Evolutionary conservation across 2,888 invertebrate genomes (phyloP), one percentile per base, ranked within the genome.

Genomic region (Hydroisotoma schaefferi): DNA sequence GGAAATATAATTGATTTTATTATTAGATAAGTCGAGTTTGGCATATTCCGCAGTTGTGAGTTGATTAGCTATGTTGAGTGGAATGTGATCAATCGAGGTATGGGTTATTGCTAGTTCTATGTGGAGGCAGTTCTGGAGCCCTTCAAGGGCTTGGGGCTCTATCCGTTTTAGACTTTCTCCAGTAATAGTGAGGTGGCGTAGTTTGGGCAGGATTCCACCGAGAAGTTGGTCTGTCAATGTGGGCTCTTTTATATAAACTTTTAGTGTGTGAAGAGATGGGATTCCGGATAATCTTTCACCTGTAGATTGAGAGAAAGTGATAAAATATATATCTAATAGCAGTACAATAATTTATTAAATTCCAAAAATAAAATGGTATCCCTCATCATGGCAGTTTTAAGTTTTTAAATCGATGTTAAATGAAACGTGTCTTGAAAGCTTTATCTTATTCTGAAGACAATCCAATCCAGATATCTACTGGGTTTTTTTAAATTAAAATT

Each of bases 101-200:
- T 85, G 84, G 55, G 85, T 84, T 71, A 91, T 88, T 76, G 85
- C 83, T 63, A 91, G 81, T 70, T 85, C 83, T 71, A 92, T 80
- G 75, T 89, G 88, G 67, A 88, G 87, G 74, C 84, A 86, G 55
- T 83, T 83, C 52, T 85, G 83, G 61, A 91, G 84, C 2, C 87
- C 85, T 55, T 83, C 81, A 72, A 93, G 88, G 2, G 90, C 89
- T 73, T 87, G 86, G 22, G 86, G 82, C n/a, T 85, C 84, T 71
- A 93, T 86, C 65, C 81, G 81, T 73, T 84, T 85, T 68, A 93
- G 81, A 74, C 84, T 84, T 57, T 78, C 78, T 25, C 93, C 93
- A 63, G 86, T 87, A 64, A 94, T 85, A 75, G 90, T 89, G 46
- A 94, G 77, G 73, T 88, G 85, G 58, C 87, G 82, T 46, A 93